Base-by-base conservation (phyloP, 1,140 invertebrate genomes). In the Aradophagus sp. region DNA sequence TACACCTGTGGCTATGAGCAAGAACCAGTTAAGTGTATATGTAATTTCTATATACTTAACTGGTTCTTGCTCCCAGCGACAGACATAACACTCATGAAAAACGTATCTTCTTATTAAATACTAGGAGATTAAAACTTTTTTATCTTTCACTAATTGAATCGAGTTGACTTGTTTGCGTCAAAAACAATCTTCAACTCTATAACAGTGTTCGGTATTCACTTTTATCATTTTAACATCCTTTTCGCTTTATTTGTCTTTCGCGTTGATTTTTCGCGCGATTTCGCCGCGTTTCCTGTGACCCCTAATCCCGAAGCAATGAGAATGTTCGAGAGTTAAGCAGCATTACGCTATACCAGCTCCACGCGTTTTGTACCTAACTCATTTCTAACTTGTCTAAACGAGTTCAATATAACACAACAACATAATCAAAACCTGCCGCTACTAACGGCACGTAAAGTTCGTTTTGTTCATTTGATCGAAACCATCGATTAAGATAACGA, bases 351-450 rank as follows among this genome's bases (percentile, higher is more conserved):
- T 58, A 59, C n/a, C n/a, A 79, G 76, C 77, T 80, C 76, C 76
- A 73, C 65, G 73, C 70, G 73, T 75, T 77, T 62, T 79, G 48
- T 58, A 66, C 65, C 74, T 79, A 80, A 80, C 76, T 78, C 73
- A 76, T 76, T 73, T 69, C 77, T 80, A 81, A 81, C 79, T 76
- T 69, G 32, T 75, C 67, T 53, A 77, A 77, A 59, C 52, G 58
- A 62, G 41, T 59, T 77, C 67, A 61, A 73, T 78, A 53, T 75
- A 80, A 80, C 77, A 77, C 55, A 71, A 61, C 63, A 77, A 56
- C 61, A 75, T 76, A 79, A 80, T 79, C 62, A 75, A 77, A 70
- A 62, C 50, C 70, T 69, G 67, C 59, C 73, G 75, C 76, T 67
- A 80, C 78, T 80, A 80, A 80, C 56, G 77, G 74, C 77, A 75